These are phyloP conservation scores for Habroteleia sp. DNA, from an alignment of 2,888 invertebrate species.

Conservation along the genomic window DNA sequence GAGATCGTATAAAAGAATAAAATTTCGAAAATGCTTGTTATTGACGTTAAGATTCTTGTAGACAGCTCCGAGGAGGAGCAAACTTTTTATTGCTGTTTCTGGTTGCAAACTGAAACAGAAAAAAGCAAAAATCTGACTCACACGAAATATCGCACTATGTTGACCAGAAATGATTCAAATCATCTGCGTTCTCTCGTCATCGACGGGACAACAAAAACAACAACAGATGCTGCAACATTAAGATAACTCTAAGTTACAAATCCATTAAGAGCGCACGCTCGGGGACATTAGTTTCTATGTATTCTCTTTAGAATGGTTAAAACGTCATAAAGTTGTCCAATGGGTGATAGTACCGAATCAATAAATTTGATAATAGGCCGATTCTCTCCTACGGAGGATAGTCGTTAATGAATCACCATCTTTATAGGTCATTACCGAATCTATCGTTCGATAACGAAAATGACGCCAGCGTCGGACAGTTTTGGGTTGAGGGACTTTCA, in stretches of 20 bases:
- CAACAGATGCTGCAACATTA: slow-evolving; percentile 50
- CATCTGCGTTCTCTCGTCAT: not conserved
- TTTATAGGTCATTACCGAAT: slow-evolving; percentile 48
- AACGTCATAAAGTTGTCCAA: slow-evolving; percentile 53
- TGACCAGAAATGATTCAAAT: slow-evolving; percentile 1
- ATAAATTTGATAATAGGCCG: slow-evolving; percentile 49
- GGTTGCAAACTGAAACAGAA: too few relatives aligned
- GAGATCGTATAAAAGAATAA: not conserved
- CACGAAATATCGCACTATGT: not conserved
- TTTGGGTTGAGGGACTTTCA: slow-evolving; percentile 51
- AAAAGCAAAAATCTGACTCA: not conserved
- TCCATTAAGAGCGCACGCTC: slow-evolving; percentile 51
- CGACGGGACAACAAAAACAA: slow-evolving; percentile 7
- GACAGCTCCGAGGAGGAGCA: too few relatives aligned
- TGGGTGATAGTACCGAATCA: slow-evolving; percentile 34
- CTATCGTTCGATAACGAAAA: slow-evolving; percentile 50
- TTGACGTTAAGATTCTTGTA: too few relatives aligned
- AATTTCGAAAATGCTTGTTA: too few relatives aligned
- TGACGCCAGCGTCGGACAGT: slow-evolving; percentile 36
- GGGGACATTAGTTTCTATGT: slow-evolving; percentile 33
- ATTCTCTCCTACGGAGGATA: not conserved
- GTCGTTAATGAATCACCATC: slow-evolving; percentile 26
- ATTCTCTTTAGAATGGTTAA: slow-evolving; percentile 34
- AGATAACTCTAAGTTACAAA: slow-evolving; percentile 54
- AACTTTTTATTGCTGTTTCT: too few relatives aligned